Conservation (phyloP, 2,797 vertebrate genomes). For the Melanogrammus aeglefinus region DNA sequence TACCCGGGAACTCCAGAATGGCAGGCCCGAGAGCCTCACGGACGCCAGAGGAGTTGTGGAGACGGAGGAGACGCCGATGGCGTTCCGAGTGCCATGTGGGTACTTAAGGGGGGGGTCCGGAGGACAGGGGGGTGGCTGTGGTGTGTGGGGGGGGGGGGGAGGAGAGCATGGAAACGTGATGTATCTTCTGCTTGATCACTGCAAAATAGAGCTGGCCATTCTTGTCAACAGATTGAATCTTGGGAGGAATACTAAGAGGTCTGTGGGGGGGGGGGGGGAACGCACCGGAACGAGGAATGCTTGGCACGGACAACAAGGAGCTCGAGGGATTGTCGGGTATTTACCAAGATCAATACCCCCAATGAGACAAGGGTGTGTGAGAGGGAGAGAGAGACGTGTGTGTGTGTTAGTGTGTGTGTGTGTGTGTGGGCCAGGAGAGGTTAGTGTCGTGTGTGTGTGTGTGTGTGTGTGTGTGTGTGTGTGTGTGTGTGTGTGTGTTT, state of each 20-base stretch:
- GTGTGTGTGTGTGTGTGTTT: background rate
- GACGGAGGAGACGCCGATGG: slow-evolving; percentile 41
- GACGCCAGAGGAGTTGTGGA: slow-evolving; percentile 47
- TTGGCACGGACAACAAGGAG: slow-evolving; percentile 1
- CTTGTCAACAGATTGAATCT: slow-evolving; percentile 41
- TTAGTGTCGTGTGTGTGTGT: background rate
- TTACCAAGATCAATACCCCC: background rate
- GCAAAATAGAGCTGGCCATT: slow-evolving; percentile 61
- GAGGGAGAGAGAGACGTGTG: background rate
- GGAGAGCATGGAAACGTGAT: background rate
- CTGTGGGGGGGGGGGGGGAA: slow-evolving; percentile 33
- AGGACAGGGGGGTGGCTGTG: slow-evolving; percentile 5
- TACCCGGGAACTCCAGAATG: slow-evolving; percentile 59
- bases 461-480: background rate
- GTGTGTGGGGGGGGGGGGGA: slow-evolving; percentile 19
- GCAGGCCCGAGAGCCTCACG: slow-evolving; percentile 36
- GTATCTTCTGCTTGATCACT: slow-evolving; percentile 53
- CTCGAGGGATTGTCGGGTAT: background rate
- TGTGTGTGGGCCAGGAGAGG: too few relatives aligned
- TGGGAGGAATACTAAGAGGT: slow-evolving; percentile 59
- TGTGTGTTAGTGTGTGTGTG: background rate
- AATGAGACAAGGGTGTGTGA: background rate
- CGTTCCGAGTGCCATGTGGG: slow-evolving; percentile 21
- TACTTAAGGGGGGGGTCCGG: slow-evolving; percentile 28
- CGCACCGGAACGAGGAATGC: slow-evolving; percentile 42